Base-by-base conservation (phyloP, 2,888 invertebrate genomes). In the Penaeus monodon region DNA sequence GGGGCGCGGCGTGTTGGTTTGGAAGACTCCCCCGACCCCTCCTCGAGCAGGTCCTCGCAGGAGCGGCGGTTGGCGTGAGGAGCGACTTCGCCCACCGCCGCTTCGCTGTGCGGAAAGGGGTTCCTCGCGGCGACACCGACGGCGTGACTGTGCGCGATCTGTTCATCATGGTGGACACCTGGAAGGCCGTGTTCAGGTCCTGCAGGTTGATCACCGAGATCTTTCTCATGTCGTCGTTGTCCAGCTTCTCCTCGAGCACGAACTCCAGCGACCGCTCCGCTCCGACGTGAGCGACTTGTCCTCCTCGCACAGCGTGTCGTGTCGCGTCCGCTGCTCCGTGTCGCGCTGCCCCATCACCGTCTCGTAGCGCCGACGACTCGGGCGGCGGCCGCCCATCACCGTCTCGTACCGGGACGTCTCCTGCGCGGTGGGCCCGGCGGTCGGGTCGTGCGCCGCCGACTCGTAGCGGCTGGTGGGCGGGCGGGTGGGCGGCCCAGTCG, bases 161-260 rank as follows among this genome's bases (percentile, higher is more conserved):
- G 33, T 85, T 90, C 29, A 86, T 85, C 81, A 84, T 81, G n/a
- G 85, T 85, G 57, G 87, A 86, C 27, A 83, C 91, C 70, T 91
- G 91, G 86, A 91, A 91, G 57, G 91, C 91, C 33, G 91, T 90
- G 49, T 90, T 89, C 49, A 91, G 88, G 85, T 91, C 91, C 63
- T 90, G 90, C 49, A 91, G 70, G 78, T 90, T 91, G 27, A 91
- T 91, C 27, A 91, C 90, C 17, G 91, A 91, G 27, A 91, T 88
- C 82, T 91, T 91, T 44, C 90, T 85, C 68, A 88, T 83, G 57
- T 90, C 90, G 22, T 90, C 90, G n/a, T 81, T 87, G 65, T 89
- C 88, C 38, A 81, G 85, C 84, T 90, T 90, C 27, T 90, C 89
- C 49, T 90, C 90, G 64, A 90, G 80, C 24, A 90, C 66, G 88